Base-by-base conservation (phyloP, 2,888 invertebrate genomes). In the Apotomis capreana region DNA sequence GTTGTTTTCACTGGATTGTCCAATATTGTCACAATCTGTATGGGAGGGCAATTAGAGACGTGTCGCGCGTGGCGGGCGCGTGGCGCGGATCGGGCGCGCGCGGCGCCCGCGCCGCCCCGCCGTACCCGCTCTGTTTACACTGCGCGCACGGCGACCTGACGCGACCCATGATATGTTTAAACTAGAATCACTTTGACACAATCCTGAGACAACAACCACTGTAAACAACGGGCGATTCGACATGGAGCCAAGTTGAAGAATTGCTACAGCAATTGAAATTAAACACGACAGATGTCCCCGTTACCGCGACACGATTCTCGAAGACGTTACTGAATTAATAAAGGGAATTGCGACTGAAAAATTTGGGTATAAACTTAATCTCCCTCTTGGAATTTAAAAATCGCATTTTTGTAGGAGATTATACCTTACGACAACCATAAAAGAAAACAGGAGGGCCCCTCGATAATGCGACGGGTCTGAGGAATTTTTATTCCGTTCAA, bases 371-470 rank as follows among this genome's bases (percentile, higher is more conserved):
- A 87, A 86, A 87, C 85, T 81, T 87, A 89, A 88, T 87, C 87
- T 87, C 89, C 87, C 87, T 84, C 79, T 80, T 84, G 87, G 92
- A 93, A 93, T 93, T 93, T 93, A 92, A 93, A 92, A 92, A 93
- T 93, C 90, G 89, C 92, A 92, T 93, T 93, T 93, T 68, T 93
- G 93, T 89, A 88, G 88, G 92, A 93, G 93, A 93, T 93, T 93
- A 93, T 93, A 92, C 91, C 89, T 91, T 90, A 92, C 91, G 92
- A 91, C 92, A 91, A 91, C 92, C 88, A 92, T 93, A 93, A 94
- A 94, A 91, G 91, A 92, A 93, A 92, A 92, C 92, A 92, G 91
- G 84, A 88, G 87, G 80, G 86, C 90, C 92, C 91, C 89, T 88
- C 89, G 90, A 91, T 92, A 92, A 92, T 89, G 89, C 91, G 91